Evolutionary conservation across 2,888 invertebrate species (phyloP).

Genomic region (Opisthograptis luteolata): DNA sequence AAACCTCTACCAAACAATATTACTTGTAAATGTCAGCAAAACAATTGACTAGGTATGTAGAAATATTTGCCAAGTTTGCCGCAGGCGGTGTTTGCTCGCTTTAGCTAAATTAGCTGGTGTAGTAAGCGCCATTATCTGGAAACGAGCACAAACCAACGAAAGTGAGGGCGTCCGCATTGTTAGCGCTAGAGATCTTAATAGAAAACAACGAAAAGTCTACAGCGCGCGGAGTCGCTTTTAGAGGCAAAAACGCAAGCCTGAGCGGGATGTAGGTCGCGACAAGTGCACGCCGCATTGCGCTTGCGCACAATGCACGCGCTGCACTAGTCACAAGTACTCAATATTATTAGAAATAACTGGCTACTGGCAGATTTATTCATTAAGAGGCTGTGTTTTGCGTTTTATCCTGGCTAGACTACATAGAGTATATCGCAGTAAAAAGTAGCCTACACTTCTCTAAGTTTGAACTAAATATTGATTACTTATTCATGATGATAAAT

Average conservation of each 20-base stretch:
- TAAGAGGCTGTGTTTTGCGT: no score
- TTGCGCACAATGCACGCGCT: conserved; percentile 18
- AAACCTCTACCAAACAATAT: no score
- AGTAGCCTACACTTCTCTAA: no score
- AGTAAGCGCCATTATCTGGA: conserved; percentile 51
- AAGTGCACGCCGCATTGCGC: conserved; percentile 58
- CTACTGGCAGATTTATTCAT: no score
- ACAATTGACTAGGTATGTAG: neutral
- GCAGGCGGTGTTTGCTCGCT: conserved; percentile 8
- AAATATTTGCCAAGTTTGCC: conserved; percentile 10
- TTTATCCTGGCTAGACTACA: no score
- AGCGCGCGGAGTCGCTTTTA: conserved; percentile 45
- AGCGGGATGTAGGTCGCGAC: conserved; percentile 72
- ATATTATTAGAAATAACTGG: neutral
- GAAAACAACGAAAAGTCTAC: conserved; percentile 71
- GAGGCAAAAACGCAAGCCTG: conserved; percentile 71
- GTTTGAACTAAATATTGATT: no score
- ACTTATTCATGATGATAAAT: no score
- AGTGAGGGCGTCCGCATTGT: conserved; percentile 78
- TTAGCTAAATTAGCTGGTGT: conserved; percentile 44
- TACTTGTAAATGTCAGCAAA: conserved; percentile 10
- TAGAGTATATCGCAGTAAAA: no score
- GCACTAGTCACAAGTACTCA: neutral
- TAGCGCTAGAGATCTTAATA: conserved; percentile 70
- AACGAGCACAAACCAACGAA: conserved; percentile 70